These are phyloP conservation scores for Lasioglossum calceatum DNA, from an alignment of 2,888 invertebrate species.

Conservation along the genomic window DNA sequence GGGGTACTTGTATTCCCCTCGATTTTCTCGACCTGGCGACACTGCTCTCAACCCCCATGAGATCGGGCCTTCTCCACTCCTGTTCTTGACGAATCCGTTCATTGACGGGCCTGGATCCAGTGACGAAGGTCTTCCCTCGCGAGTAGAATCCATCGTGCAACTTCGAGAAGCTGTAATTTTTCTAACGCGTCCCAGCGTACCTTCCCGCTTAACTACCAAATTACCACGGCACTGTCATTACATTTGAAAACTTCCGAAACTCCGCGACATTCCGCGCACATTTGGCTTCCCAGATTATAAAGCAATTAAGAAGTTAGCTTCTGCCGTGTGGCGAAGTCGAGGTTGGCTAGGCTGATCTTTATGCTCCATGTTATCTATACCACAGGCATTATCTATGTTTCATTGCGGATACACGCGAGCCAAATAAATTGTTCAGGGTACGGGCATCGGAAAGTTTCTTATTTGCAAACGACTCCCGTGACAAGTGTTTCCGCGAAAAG, in stretches of 20 bases:
- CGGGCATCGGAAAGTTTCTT: neutral
- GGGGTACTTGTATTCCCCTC: too few relatives aligned
- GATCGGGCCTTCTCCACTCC: too few relatives aligned
- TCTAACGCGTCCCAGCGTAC: neutral
- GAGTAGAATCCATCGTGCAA: neutral
- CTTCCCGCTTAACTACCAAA: neutral
- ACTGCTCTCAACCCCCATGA: too few relatives aligned
- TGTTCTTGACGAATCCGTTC: too few relatives aligned
- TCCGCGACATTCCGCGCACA: slow-evolving; percentile 9
- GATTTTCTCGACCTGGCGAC: too few relatives aligned
- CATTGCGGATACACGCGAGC: neutral
- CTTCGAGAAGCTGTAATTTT: slow-evolving; percentile 1
- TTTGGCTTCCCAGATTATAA: slow-evolving; percentile 19
- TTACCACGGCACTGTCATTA: slow-evolving; percentile 12
- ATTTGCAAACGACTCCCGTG: neutral
- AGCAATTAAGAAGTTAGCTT: slow-evolving; percentile 14
- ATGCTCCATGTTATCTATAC: neutral
- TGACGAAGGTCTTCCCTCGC: neutral
- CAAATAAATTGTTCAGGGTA: neutral
- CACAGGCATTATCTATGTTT: neutral
- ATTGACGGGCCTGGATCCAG: neutral
- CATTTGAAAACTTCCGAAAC: slow-evolving; percentile 19
- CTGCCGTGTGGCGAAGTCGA: slow-evolving; percentile 11
- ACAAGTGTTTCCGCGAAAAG: neutral
- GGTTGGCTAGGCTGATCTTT: slow-evolving; percentile 14